A percentile compares a stretch with the other conserved stretches of the same genome.
Conservation (phyloP, 2,113 vertebrate genomes). For the Malurus melanocephalus region DNA sequence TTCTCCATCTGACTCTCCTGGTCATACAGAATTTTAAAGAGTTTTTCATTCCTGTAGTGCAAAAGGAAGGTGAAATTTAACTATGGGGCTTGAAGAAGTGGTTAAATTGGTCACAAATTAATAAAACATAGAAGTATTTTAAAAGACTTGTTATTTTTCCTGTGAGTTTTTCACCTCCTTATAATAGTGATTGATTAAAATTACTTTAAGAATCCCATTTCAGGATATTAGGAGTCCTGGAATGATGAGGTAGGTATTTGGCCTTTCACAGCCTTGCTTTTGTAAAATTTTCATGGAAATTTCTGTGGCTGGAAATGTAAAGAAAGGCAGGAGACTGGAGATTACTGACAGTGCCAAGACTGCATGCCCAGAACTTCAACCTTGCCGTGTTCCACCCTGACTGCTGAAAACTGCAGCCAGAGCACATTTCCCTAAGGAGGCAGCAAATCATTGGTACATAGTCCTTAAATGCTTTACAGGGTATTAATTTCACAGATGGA, state of each 20-base stretch:
- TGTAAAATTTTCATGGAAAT: neutral
- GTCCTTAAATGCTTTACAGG: neutral
- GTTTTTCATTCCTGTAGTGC: neutral
- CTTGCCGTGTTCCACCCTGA: neutral
- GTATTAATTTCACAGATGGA: conserved; percentile 9
- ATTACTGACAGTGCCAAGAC: fast-evolving
- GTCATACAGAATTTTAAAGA: neutral
- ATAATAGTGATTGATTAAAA: neutral
- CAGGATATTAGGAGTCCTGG: neutral
- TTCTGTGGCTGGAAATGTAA: neutral
- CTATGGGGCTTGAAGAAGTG: neutral
- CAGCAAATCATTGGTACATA: neutral
- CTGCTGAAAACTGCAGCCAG: neutral
- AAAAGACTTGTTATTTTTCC: neutral
- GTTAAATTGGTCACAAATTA: neutral
- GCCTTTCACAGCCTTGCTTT: neutral
- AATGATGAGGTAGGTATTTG: neutral
- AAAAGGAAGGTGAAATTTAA: neutral
- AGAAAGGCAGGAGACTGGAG: neutral
- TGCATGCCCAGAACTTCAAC: neutral
- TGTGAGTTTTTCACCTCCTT: neutral
- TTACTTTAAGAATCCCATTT: neutral
- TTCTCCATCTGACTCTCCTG: neutral
- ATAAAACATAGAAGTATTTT: neutral
- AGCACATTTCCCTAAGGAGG: neutral